These are phyloP conservation scores for Porites evermanni DNA, from an alignment of 92 coral and sea anemone genomes.

Conservation along the genomic window DNA sequence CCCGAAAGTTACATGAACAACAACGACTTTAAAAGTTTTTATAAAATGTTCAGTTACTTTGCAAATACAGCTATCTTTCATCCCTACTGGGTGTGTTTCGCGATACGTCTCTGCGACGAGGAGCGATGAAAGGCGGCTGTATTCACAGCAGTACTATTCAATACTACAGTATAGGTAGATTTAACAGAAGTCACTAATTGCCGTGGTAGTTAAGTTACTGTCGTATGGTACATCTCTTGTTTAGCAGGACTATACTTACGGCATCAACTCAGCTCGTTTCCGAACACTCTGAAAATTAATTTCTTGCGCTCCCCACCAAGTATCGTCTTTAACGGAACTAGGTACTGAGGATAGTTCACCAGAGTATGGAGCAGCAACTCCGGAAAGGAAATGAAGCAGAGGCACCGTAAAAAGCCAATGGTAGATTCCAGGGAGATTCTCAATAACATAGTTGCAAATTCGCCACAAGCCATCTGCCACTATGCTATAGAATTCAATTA, in stretches of 20 bases:
- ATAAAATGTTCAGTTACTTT: no score
- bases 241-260: neutral
- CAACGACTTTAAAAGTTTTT: no score
- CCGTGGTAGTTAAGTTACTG: no score
- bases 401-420: slow-evolving; percentile 82
- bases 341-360: slow-evolving; percentile 25
- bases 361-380: slow-evolving; percentile 52
- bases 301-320: slow-evolving; percentile 77
- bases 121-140: no score
- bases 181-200: no score
- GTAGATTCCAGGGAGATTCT: slow-evolving; percentile 13
- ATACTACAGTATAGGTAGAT: no score
- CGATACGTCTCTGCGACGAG: no score
- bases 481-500: slow-evolving; percentile 6
- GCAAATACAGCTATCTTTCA: no score
- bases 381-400: slow-evolving; percentile 72
- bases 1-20: no score
- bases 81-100: no score
- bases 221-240: no score
- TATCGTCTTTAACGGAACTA: slow-evolving; percentile 24
- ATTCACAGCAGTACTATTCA: no score
- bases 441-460: slow-evolving; percentile 49
- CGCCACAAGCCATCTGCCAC: slow-evolving; percentile 42
- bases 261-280: neutral
- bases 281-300: slow-evolving; percentile 34